Percentiles rank a stretch among this genome's conserved stretches.
Evolutionary conservation across 2,888 invertebrate species (phyloP).

Genomic region (Apantesis nais): DNA sequence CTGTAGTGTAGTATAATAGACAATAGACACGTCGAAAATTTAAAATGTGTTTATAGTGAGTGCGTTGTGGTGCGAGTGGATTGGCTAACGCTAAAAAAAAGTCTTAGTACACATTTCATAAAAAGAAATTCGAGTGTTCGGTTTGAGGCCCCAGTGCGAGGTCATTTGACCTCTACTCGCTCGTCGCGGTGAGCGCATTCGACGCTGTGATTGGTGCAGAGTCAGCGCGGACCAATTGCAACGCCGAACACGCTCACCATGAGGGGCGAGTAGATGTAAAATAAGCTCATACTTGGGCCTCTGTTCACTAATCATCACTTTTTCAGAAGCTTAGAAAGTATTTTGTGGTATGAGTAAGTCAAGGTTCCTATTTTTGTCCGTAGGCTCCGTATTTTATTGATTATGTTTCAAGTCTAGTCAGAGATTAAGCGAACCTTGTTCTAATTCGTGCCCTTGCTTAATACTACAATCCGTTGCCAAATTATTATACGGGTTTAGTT

Average conservation of each 20-base stretch:
- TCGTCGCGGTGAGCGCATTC: too few relatives aligned
- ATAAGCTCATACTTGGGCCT: too few relatives aligned
- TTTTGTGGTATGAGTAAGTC: background rate
- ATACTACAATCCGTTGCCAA: background rate
- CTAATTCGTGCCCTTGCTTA: background rate
- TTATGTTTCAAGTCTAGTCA: constrained; percentile 1
- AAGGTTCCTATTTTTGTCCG: background rate
- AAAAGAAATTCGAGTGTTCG: too few relatives aligned
- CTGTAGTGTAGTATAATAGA: background rate
- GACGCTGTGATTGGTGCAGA: too few relatives aligned
- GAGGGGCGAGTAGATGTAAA: too few relatives aligned
- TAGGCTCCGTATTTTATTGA: background rate
- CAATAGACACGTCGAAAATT: background rate
- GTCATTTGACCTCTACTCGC: too few relatives aligned
- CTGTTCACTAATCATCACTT: background rate
- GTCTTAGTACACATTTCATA: too few relatives aligned
- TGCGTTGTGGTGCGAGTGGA: background rate
- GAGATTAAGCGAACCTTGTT: background rate
- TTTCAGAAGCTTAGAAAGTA: background rate
- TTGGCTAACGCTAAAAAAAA: background rate
- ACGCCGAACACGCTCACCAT: too few relatives aligned
- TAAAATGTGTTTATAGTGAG: background rate
- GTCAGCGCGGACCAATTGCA: too few relatives aligned
- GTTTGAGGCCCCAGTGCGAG: too few relatives aligned
- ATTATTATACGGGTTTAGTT: background rate